phyloP scores from a whole-genome alignment of 2,888 invertebrate genomes.

The Standfussiana lucernea region DNA sequence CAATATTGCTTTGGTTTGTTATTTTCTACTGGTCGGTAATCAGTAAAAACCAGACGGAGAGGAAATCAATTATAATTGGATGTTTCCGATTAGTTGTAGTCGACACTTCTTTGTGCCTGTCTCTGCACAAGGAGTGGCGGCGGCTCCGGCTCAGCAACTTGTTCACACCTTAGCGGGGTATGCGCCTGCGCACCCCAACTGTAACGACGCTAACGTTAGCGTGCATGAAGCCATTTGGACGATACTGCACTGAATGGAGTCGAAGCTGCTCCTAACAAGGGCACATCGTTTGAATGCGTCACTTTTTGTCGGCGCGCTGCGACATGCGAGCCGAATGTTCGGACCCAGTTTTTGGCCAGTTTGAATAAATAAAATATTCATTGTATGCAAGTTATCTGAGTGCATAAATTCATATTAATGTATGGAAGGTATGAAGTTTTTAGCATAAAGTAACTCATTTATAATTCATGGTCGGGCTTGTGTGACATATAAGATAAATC shows the following conservation, averaged over 20 bases:
- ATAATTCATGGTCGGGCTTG: constrained; percentile 47
- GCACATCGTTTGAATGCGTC: constrained; percentile 75
- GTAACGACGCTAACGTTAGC: constrained; percentile 51
- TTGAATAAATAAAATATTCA: constrained; percentile 87
- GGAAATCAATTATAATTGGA: constrained; percentile 6
- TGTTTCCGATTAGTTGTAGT: neutral
- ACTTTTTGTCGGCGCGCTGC: constrained; percentile 74
- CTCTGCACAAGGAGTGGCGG: constrained; percentile 3
- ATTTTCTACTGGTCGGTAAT: constrained; percentile 1
- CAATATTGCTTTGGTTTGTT: neutral
- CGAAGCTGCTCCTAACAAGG: constrained; percentile 67
- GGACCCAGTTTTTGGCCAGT: constrained; percentile 76
- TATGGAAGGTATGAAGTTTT: constrained; percentile 63
- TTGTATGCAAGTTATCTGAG: constrained; percentile 71
- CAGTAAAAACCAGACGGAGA: neutral
- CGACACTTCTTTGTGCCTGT: constrained; percentile 2
- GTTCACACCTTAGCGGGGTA: constrained; percentile 39
- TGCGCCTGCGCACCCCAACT: constrained; percentile 50
- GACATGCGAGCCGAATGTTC: constrained; percentile 65
- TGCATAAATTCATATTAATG: constrained; percentile 68
- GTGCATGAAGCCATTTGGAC: constrained; percentile 65
- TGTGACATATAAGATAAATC: constrained; percentile 37
- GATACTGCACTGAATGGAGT: constrained; percentile 53
- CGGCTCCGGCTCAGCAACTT: constrained; percentile 23
- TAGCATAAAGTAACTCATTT: constrained; percentile 63